Evolutionary conservation across 2,113 vertebrate species (phyloP).

Genomic region (Zosterops pallidus): DNA sequence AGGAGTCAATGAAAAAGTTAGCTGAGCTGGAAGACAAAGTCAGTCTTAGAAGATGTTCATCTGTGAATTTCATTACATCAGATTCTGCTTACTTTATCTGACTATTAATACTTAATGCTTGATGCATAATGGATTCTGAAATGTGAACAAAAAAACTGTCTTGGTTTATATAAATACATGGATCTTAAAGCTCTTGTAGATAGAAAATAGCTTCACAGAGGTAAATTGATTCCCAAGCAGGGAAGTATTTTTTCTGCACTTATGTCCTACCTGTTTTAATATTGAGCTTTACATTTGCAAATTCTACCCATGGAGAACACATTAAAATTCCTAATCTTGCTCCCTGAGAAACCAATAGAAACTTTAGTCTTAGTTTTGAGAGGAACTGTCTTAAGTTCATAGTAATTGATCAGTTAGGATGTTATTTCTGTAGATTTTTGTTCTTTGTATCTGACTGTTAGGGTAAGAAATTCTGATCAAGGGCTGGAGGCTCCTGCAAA

Average conservation of each 20-base stretch:
- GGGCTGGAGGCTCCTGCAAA: not conserved
- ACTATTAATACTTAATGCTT: slow-evolving; percentile 30
- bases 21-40: slow-evolving; percentile 10
- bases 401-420: not conserved
- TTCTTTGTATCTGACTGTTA: not conserved
- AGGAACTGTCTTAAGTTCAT: not conserved
- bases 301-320: not conserved
- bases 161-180: not conserved
- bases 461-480: not conserved
- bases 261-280: not conserved
- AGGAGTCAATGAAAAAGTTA: slow-evolving; percentile 23
- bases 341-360: not conserved
- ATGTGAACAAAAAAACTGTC: slow-evolving; percentile 5
- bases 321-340: not conserved
- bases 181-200: not conserved
- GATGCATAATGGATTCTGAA: not conserved
- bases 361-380: not conserved
- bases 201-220: not conserved
- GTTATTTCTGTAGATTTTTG: not conserved
- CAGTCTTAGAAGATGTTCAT: slow-evolving; percentile 30
- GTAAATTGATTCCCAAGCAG: not conserved
- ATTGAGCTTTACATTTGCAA: not conserved
- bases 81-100: not conserved
- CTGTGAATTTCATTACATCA: not conserved
- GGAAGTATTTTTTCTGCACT: not conserved